Evolutionary conservation across 2,888 invertebrate genomes (phyloP), one percentile per base, ranked within the genome.

Genomic region (Tortrix viridana): DNA sequence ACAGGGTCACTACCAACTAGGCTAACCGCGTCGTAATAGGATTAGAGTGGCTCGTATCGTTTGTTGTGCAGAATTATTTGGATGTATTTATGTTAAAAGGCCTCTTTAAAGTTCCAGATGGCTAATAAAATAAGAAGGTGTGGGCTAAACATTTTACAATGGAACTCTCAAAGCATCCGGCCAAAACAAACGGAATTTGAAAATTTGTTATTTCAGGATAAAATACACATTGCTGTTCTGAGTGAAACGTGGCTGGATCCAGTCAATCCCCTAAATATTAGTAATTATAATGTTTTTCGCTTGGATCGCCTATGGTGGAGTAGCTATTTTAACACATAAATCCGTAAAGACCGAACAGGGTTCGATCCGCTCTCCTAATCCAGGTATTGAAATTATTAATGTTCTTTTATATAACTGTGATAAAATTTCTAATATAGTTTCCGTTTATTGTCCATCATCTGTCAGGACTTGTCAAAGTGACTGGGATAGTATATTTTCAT

Each of bases 261-360:
- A 7, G 63, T 67, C 2, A 56, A 4, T 37, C 5, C 7, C 6
- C 9, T 70, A 1, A 54, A 37, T 9, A 48, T 68, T 2, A 60
- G 12, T 18, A 47, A 55, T 9, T 71, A 69, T 48, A 67, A 65
- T 16, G 59, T 62, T 3, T 67, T 38, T 52, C 54, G 71, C 0
- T 43, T 44, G 0, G 69, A 71, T 46, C 22, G 26, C 22, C 1
- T 69, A 67, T 48, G 71, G 71, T 0, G 71, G 71, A 0, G 65
- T 69, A 3, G 64, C 65, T 0, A 63, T 71, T 5, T 5, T 66
- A 1, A 23, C 37, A 0, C 67, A 68, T 50, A 53, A 37, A 32
- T 68, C 66, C 1, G 7, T 71, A 1, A 55, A 59, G 38, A 14
- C 56, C 0, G 57, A 52, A 2, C 9, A 12, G 4, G 1, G 32